phyloP scores from a whole-genome alignment of 2,797 vertebrate genomes.

The Ispidina picta region DNA sequence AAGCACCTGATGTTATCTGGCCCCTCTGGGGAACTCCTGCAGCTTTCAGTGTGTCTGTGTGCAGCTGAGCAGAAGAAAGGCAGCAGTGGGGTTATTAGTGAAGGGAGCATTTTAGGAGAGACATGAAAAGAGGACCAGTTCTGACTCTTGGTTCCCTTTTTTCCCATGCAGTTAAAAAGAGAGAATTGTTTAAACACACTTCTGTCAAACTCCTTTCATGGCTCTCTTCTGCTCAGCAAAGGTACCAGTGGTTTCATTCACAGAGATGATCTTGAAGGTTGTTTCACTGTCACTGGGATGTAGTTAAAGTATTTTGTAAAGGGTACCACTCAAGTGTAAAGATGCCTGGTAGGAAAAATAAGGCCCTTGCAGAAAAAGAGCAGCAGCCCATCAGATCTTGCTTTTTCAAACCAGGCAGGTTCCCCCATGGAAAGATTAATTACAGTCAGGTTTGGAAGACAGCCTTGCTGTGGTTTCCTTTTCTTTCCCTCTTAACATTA shows the following conservation, averaged over 20 bases:
- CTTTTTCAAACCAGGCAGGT: slow-evolving; percentile 71
- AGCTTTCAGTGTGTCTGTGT: slow-evolving; percentile 63
- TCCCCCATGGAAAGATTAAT: slow-evolving; percentile 78
- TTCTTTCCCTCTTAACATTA: slow-evolving; percentile 55
- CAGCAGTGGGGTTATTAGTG: slow-evolving; percentile 66
- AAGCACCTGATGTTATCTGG: slow-evolving; percentile 55
- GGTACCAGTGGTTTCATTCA: slow-evolving; percentile 75
- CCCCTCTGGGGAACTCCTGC: slow-evolving; percentile 60
- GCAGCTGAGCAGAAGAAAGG: slow-evolving; percentile 70
- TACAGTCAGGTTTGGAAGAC: slow-evolving; percentile 76
- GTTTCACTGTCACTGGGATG: slow-evolving; percentile 70
- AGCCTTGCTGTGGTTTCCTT: slow-evolving; percentile 27
- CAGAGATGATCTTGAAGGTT: slow-evolving; percentile 76
- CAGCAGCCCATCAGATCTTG: slow-evolving; percentile 75
- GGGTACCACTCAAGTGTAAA: slow-evolving; percentile 74
- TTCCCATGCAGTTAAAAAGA: slow-evolving; percentile 68
- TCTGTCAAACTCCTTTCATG: slow-evolving; percentile 66
- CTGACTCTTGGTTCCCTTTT: slow-evolving; percentile 49
- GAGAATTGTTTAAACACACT: slow-evolving; percentile 64
- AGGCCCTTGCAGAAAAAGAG: slow-evolving; percentile 70
- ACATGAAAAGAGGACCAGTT: slow-evolving; percentile 65
- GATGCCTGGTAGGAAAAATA: slow-evolving; percentile 77
- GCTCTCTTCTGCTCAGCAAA: slow-evolving; percentile 68
- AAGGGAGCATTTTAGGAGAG: slow-evolving; percentile 60
- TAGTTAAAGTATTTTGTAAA: slow-evolving; percentile 73